Conservation (phyloP, 2,113 vertebrate species). For the Pithys albifrons region DNA sequence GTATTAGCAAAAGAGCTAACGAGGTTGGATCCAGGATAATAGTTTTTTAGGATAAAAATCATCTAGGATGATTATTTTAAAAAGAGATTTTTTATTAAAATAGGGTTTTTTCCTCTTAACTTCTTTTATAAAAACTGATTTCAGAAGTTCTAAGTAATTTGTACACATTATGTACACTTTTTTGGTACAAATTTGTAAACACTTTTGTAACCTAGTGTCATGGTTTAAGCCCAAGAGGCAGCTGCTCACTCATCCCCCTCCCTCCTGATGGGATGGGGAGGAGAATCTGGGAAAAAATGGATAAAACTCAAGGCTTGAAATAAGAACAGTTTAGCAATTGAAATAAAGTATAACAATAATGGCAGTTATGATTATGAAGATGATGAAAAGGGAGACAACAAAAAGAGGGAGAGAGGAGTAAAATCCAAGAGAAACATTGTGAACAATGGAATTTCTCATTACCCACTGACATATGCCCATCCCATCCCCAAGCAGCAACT, state of each 20-base stretch:
- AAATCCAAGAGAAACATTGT: not conserved
- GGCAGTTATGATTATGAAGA: not conserved
- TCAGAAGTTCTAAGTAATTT: not conserved
- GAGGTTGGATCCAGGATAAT: not conserved
- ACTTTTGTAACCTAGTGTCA: not conserved
- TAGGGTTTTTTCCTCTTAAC: not conserved
- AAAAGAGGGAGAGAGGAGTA: not conserved
- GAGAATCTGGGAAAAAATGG: not conserved
- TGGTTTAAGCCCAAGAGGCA: not conserved
- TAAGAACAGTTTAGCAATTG: not conserved
- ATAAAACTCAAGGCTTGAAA: not conserved
- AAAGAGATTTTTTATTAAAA: not conserved
- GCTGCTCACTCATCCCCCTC: not conserved
- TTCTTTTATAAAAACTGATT: not conserved
- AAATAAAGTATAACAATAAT: not conserved
- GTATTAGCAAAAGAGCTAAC: not conserved
- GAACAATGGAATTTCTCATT: fast-evolving
- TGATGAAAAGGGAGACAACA: not conserved
- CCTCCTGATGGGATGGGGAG: not conserved
- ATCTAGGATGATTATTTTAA: not conserved
- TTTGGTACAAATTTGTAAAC: not conserved
- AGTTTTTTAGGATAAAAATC: not conserved
- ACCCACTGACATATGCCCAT: not conserved
- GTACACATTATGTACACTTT: no score
- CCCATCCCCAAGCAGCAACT: not conserved